Evolutionary conservation across 2,888 invertebrate genomes (phyloP), one percentile per base, ranked within the genome.

Genomic region (Tolmerus cingulatus): DNA sequence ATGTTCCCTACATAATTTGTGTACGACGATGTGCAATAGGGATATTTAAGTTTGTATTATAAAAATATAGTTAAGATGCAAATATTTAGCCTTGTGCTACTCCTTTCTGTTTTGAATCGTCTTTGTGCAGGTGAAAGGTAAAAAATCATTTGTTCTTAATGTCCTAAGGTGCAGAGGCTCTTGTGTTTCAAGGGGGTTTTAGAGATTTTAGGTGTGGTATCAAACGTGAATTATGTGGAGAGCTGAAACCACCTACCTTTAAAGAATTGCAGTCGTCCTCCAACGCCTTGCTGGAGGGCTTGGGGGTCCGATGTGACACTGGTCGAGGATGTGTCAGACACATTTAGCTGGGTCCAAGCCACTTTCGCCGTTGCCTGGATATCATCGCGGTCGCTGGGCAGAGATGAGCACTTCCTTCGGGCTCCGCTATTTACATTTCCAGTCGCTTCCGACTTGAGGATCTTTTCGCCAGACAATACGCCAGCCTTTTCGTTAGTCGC

Each of bases 221-320:
- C 14, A 66, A 66, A 12, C 14, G 12, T 7, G 23, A 66, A 66
- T 19, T 19, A 16, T 46, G 0, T 9, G 9, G 19, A 66, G 9
- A 66, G 9, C 1, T 66, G 27, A 9, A 12, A 8, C 27, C 30
- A 51, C 55, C 89, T 90, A 92, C 93, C 92, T 91, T 93, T 93
- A 87, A 92, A 93, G 89, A 93, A 93, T 90, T 93, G 92, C 89
- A 93, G 90, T 87, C 93, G 91, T 88, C 93, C 93, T 78, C 92
- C 93, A 88, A 90, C 88, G 37, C 86, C 77, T 55, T 76, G 77
- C 30, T 86, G 77, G 27, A 46, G 19, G 7, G 51, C n/a, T n/a
- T 76, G 76, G 12, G 51, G n/a, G 37, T 76, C 86, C 19, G 34
- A 51, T 23, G 37, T 77, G 77, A 77, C 76, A 77, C 34, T 40